Base-by-base conservation (phyloP, 2,113 vertebrate genomes). In the Anguilla rostrata region DNA sequence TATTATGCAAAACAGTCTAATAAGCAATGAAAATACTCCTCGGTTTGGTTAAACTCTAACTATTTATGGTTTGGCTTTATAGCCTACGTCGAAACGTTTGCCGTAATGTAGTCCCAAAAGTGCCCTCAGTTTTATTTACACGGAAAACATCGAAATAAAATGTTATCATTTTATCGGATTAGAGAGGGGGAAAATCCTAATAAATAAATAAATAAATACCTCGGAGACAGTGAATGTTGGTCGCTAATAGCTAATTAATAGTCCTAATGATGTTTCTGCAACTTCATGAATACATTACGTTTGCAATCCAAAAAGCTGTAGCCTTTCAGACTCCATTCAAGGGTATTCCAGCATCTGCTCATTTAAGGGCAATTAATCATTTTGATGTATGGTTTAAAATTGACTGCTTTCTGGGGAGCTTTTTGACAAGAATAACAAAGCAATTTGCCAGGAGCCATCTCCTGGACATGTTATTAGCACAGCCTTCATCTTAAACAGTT, bases 351-450 rank as follows among this genome's bases (percentile, higher is more conserved):
- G 96, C 97, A 97, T 98, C 97, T 98, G 97, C 97, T 97, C 96
- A 95, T 97, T 98, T 97, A 96, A 94, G 92, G 93, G 97, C 97
- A 98, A 99, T 99, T 98, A 98, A 99, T 99, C 98, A 99, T 99
- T 97, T 97, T 98, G 97, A 99, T 98, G 97, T 97, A 98, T 99
- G 97, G 97, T 96, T 96, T 95, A 95, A 96, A 96, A 97, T 96
- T 98, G 97, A 98, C 96, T 97, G 97, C 96, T 96, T 98, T 96
- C 96, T 94, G 95, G 97, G 98, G 96, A 97, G 96, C 94, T 91
- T 92, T 97, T 96, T 98, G 97, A 99, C 97, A 98, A 97, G 96
- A 97, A 97, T 97, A 98, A 98, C 97, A 98, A 99, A 98, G 97
- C 97, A 97, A 97, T 97, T 96, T 97, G 97, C 97, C 98, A 97